Conservation (phyloP, 1,140 invertebrate genomes). For the Mylabris phalerata region DNA sequence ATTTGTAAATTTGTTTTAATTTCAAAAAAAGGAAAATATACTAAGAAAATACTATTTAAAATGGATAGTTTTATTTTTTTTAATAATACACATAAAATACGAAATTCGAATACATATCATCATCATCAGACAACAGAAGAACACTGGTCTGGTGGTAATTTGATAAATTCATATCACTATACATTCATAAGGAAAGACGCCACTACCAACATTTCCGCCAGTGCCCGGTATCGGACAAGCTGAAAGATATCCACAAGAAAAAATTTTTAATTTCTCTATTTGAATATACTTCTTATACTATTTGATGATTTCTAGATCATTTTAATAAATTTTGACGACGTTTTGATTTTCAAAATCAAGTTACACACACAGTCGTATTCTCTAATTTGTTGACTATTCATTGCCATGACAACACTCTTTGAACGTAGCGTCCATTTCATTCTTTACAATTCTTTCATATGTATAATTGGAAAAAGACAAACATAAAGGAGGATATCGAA, state of each 20-base stretch:
- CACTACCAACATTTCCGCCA: slow-evolving; percentile 36
- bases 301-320: no score
- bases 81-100: slow-evolving; percentile 17
- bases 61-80: slow-evolving; percentile 25
- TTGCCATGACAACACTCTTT: no score
- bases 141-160: neutral
- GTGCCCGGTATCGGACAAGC: slow-evolving; percentile 48
- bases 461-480: no score
- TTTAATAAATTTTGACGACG: no score
- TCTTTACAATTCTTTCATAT: no score
- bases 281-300: no score
- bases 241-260: slow-evolving; percentile 35
- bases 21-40: slow-evolving; percentile 39
- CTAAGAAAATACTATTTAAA: slow-evolving; percentile 30
- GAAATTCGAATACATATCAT: neutral
- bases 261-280: neutral
- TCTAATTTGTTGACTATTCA: no score
- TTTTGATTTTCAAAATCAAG: no score
- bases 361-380: no score
- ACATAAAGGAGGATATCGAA: no score
- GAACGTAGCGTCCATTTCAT: no score
- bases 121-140: neutral
- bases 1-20: slow-evolving; percentile 42
- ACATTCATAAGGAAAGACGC: slow-evolving; percentile 59
- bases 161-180: slow-evolving; percentile 52